Percentiles rank a stretch among this genome's conserved stretches.
Evolutionary conservation across 2,797 vertebrate genomes (phyloP).

Genomic region (Chaetophractus vellerosus): DNA sequence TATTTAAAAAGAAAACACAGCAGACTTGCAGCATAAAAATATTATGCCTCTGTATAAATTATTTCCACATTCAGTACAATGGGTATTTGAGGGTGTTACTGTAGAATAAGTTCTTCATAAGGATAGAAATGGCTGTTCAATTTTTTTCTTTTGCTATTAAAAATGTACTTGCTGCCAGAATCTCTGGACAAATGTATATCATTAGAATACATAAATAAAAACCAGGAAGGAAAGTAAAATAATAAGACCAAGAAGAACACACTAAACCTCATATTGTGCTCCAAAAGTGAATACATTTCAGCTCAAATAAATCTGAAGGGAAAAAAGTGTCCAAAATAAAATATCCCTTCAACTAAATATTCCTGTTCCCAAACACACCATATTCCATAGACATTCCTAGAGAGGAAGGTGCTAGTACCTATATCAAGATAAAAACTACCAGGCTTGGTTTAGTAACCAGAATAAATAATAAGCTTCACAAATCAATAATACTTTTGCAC

Average conservation of each 20-base stretch:
- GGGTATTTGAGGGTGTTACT: constrained; percentile 67
- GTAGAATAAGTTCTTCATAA: constrained; percentile 64
- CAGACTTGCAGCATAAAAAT: constrained; percentile 62
- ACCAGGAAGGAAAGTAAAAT: constrained; percentile 70
- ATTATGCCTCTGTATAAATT: constrained; percentile 67
- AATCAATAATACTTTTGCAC: background rate
- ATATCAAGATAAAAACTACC: background rate
- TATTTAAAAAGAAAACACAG: constrained; percentile 81
- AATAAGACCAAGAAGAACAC: constrained; percentile 65
- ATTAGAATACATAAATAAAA: constrained; percentile 81
- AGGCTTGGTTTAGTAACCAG: background rate
- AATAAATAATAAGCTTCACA: background rate
- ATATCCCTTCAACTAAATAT: constrained; percentile 25
- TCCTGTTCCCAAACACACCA: constrained; percentile 4
- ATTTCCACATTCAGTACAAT: constrained; percentile 63
- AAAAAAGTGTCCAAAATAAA: constrained; percentile 32
- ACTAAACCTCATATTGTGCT: constrained; percentile 41
- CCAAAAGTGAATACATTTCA: constrained; percentile 55
- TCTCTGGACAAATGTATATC: constrained; percentile 76
- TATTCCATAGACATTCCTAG: background rate
- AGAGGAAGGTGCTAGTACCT: background rate
- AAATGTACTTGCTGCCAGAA: constrained; percentile 75
- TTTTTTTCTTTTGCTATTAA: constrained; percentile 72
- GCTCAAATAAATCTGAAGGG: constrained; percentile 59
- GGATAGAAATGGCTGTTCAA: constrained; percentile 60